Evolutionary conservation across 2,888 invertebrate species (phyloP).

Genomic region (Lamellibrachia satsuma): DNA sequence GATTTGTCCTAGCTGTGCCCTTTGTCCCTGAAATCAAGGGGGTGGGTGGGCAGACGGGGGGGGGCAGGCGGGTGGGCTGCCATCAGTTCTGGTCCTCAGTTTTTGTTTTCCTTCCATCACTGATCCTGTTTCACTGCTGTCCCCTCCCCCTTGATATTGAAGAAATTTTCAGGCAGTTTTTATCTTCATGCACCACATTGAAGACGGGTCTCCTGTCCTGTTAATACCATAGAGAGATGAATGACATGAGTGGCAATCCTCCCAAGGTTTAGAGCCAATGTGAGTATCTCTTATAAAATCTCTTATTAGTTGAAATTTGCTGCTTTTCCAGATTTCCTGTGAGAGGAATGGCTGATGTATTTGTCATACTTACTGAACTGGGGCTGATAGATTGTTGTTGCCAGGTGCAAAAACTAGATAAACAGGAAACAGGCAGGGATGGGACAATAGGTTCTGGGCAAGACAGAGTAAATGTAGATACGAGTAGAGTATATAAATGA

Average conservation of each 20-base stretch:
- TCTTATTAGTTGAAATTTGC: neutral
- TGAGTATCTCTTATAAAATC: neutral
- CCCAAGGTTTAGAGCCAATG: neutral
- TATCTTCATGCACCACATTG: neutral
- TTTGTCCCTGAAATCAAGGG: too few species aligned
- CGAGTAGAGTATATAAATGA: neutral
- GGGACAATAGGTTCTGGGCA: neutral
- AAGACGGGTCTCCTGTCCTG: neutral
- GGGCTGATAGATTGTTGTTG: neutral
- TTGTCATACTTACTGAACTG: neutral
- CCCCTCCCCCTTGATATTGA: neutral
- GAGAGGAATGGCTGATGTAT: neutral
- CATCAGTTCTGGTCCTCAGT: too few species aligned
- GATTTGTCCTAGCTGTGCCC: too few species aligned
- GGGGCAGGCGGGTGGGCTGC: too few species aligned
- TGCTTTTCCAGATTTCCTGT: neutral
- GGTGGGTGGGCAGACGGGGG: too few species aligned
- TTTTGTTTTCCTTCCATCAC: too few species aligned
- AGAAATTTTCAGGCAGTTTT: neutral
- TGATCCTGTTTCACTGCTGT: too few species aligned
- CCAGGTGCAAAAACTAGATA: neutral
- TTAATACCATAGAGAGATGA: neutral
- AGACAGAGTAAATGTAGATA: neutral
- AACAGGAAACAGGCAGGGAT: neutral
- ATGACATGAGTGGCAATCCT: neutral